These are phyloP conservation scores for Porites lobata DNA, from an alignment of 92 coral and sea anemone species.

Conservation along the genomic window DNA sequence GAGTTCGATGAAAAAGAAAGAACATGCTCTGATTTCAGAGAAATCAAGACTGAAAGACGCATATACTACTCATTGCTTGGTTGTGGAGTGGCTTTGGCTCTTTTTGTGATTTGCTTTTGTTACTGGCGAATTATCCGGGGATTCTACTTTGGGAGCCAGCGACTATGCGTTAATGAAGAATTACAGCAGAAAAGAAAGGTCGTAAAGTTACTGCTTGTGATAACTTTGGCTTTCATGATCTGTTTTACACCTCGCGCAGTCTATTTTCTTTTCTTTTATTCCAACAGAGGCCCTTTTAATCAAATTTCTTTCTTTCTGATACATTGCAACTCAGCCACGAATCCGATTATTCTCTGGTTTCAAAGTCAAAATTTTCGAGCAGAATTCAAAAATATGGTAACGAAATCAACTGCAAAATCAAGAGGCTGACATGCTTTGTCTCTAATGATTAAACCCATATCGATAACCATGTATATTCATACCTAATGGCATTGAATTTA, in stretches of 20 bases:
- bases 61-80: slow-evolving; percentile 12
- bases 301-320: slow-evolving; percentile 15
- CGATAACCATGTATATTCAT: too few species aligned
- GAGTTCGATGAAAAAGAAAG: slow-evolving; percentile 4
- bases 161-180: slow-evolving; percentile 16
- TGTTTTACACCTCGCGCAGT: slow-evolving; percentile 19
- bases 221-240: slow-evolving; percentile 9
- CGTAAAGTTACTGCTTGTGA: neutral
- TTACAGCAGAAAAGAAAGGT: slow-evolving; percentile 11
- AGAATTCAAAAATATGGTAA: slow-evolving; percentile 24
- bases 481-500: too few species aligned
- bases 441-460: too few species aligned
- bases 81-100: neutral
- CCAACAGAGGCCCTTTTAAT: neutral
- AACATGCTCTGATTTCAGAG: slow-evolving; percentile 5
- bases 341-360: slow-evolving; percentile 30
- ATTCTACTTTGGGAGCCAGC: slow-evolving; percentile 19
- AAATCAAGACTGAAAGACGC: neutral
- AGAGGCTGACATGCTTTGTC: neutral
- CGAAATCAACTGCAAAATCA: neutral
- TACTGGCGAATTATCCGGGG: slow-evolving; percentile 14
- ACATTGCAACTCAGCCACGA: slow-evolving; percentile 38
- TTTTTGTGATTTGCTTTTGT: slow-evolving; percentile 30
- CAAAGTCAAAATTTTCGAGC: slow-evolving; percentile 32
- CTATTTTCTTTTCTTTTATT: slow-evolving; percentile 6